A percentile compares a stretch with the other conserved stretches of the same genome.
phyloP scores from a whole-genome alignment of 2,797 vertebrate species.

The Pagetopsis macropterus region DNA sequence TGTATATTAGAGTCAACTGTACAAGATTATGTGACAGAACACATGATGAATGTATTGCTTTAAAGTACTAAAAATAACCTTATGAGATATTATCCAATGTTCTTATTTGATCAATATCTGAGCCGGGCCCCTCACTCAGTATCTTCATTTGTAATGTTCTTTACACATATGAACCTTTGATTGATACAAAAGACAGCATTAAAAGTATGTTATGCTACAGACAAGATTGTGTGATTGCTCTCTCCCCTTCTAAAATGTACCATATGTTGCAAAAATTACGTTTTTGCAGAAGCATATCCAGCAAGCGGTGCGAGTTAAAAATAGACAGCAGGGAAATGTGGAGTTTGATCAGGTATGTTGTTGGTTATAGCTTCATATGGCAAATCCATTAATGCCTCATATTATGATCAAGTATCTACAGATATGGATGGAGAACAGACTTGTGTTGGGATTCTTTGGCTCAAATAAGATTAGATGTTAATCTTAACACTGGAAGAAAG shows the following conservation, averaged over 20 bases:
- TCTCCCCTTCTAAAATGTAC: constrained; percentile 66
- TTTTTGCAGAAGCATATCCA: constrained; percentile 65
- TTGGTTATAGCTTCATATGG: constrained; percentile 76
- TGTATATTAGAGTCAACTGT: constrained; percentile 64
- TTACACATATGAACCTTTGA: constrained; percentile 8
- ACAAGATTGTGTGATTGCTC: constrained; percentile 61
- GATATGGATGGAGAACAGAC: constrained; percentile 74
- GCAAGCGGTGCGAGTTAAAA: constrained; percentile 64
- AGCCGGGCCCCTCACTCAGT: constrained; percentile 26
- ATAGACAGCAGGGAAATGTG: constrained; percentile 74
- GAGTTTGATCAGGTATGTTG: constrained; percentile 78
- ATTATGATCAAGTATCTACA: constrained; percentile 76
- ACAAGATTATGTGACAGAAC: constrained; percentile 58
- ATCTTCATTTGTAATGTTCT: constrained; percentile 20
- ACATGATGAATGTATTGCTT: constrained; percentile 64
- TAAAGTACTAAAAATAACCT: constrained; percentile 55
- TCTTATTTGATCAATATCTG: constrained; percentile 29
- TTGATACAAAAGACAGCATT: constrained; percentile 33
- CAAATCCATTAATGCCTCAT: constrained; percentile 68
- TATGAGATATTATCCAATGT: constrained; percentile 50
- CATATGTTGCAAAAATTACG: constrained; percentile 66
- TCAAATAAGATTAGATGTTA: constrained; percentile 74
- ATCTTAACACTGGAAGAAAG: constrained; percentile 63
- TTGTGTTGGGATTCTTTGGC: constrained; percentile 63
- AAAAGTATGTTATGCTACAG: constrained; percentile 43